Conservation (phyloP, 2,888 invertebrate species). For the Eugnorisma glareosa region DNA sequence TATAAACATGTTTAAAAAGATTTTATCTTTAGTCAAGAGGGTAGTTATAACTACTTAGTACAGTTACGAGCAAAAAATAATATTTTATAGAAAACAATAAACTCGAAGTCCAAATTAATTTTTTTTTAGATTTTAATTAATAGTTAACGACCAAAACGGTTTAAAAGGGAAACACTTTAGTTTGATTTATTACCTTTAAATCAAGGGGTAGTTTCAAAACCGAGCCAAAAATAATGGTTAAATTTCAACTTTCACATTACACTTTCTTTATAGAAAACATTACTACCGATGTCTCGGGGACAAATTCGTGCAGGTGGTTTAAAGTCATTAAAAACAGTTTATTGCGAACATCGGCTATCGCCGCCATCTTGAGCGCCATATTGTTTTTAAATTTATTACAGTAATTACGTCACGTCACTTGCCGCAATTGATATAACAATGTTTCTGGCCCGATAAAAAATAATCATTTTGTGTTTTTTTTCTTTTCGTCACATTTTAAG, state of each 20-base stretch:
- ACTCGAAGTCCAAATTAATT: constrained; percentile 32
- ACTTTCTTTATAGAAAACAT: constrained; percentile 56
- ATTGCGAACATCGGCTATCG: constrained; percentile 81
- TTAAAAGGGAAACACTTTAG: constrained; percentile 54
- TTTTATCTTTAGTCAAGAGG: background rate
- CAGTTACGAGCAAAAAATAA: background rate
- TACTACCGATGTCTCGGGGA: constrained; percentile 66
- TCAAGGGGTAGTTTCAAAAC: constrained; percentile 41
- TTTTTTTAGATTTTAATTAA: constrained; percentile 53
- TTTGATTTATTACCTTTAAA: constrained; percentile 47
- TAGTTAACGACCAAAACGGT: constrained; percentile 49
- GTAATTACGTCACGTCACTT: constrained; percentile 81
- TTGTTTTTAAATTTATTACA: constrained; percentile 86
- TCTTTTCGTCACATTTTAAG: constrained; percentile 41
- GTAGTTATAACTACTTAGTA: background rate
- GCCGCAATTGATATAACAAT: constrained; percentile 71
- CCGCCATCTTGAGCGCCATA: constrained; percentile 82
- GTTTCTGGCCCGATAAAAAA: constrained; percentile 45
- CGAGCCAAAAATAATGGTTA: constrained; percentile 26
- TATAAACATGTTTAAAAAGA: background rate
- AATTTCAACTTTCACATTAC: constrained; percentile 41
- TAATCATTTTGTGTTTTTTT: too few species aligned
- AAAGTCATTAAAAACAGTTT: constrained; percentile 82
- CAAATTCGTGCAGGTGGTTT: constrained; percentile 81
- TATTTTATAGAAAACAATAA: constrained; percentile 31